A percentile compares a stretch with the other conserved stretches of the same genome.
Conservation (phyloP, 1,140 invertebrate species). For the Panagrolaimus sp. region DNA sequence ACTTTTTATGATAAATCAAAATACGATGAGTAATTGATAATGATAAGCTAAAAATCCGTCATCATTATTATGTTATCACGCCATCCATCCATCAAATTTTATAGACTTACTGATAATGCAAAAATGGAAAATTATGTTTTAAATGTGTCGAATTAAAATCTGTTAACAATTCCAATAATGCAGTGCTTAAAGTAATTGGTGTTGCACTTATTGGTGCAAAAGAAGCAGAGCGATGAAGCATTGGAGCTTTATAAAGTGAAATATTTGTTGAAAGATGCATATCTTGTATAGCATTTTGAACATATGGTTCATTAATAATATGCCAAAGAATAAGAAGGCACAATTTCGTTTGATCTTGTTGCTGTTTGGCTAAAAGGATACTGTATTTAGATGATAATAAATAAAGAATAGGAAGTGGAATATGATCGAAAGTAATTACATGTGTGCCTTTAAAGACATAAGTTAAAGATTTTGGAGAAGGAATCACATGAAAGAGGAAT, state of each 20-base stretch:
- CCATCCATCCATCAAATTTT: not conserved
- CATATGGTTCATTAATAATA: not conserved
- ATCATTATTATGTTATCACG: too few species aligned
- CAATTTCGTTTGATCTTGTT: not conserved
- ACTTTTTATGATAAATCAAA: constrained; percentile 88
- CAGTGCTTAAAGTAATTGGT: not conserved
- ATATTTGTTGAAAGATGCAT: not conserved
- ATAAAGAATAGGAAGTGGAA: too few species aligned
- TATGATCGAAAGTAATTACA: too few species aligned
- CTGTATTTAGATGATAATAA: too few species aligned
- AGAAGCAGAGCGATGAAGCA: not conserved
- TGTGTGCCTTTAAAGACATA: too few species aligned
- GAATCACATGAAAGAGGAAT: too few species aligned
- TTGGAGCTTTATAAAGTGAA: constrained; percentile 5
- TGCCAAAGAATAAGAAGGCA: constrained; percentile 4
- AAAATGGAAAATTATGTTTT: constrained; percentile 25
- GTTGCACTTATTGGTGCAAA: not conserved
- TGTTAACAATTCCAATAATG: constrained; percentile 20
- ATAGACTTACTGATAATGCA: constrained; percentile 28
- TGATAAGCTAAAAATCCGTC: constrained; percentile 19
- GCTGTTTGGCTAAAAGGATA: not conserved
- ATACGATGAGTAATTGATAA: constrained; percentile 72
- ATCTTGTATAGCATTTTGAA: constrained; percentile 8
- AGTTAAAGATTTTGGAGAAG: too few species aligned
- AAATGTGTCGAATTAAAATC: constrained; percentile 13